Evolutionary conservation across 2,888 invertebrate genomes (phyloP), one percentile per base, ranked within the genome.

Genomic region (Cephus sareptanus): DNA sequence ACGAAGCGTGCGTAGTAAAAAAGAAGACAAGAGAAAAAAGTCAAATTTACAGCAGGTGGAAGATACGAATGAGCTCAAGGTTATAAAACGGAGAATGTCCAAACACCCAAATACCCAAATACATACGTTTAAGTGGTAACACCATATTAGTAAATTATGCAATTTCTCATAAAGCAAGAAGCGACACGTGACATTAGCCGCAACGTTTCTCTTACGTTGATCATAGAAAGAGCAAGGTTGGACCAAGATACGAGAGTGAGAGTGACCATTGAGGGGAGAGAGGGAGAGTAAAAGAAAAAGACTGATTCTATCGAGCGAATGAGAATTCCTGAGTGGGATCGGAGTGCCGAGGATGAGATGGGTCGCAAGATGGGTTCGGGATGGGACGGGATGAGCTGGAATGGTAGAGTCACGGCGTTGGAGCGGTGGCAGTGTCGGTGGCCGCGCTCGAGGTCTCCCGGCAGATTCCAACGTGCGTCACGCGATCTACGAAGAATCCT

Each of bases 391-490:
- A 56, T 56, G 56, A 56, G 56, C 56, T 56, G 56, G 56, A 56
- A 56, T 56, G 56, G 56, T 56, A 56, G 23, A 56, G 56, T 56
- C 56, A 56, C 56, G 56, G 23, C 23, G 56, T 56, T 23, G 75
- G 78, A 75, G 76, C 78, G 76, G 37, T 79, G 81, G 74, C 82
- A 87, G 87, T 85, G 89, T 89, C 89, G 89, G 82, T 89, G 88
- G 86, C 89, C 89, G 88, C 86, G 80, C 87, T 87, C 89, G 89
- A 89, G 89, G 89, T 88, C 89, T 89, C 83, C 83, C 82, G 82
- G 83, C 85, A 83, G 87, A 89, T 89, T 89, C 89, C 88, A 83
- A 86, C 83, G 71, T 87, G 88, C 89, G 89, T 89, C 87, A 87
- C 85, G 83, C 82, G 77, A 83, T 83, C 71, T 31, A 71, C 34